Evolutionary conservation across 2,888 invertebrate species (phyloP).

Genomic region (Sicus ferrugineus): DNA sequence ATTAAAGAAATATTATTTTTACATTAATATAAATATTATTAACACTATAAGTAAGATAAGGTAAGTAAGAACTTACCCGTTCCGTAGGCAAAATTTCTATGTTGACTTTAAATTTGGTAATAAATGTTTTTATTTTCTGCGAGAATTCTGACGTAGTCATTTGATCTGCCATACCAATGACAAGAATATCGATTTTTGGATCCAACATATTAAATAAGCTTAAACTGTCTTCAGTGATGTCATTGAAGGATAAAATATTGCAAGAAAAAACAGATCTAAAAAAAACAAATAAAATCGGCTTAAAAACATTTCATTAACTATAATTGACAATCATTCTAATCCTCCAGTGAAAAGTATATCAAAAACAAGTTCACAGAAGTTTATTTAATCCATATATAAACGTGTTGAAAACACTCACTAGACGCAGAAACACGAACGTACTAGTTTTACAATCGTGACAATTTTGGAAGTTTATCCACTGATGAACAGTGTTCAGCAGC

Average conservation of each 20-base stretch:
- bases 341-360: too few relatives aligned
- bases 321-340: too few relatives aligned
- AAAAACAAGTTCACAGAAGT: too few relatives aligned
- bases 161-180: slow-evolving; percentile 75
- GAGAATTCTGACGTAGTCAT: slow-evolving; percentile 63
- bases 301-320: background rate
- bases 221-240: slow-evolving; percentile 80
- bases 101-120: slow-evolving; percentile 70
- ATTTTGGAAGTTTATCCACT: too few relatives aligned
- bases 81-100: slow-evolving; percentile 84
- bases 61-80: slow-evolving; percentile 61
- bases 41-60: too few relatives aligned
- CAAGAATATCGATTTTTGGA: slow-evolving; percentile 83
- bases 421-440: too few relatives aligned
- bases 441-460: too few relatives aligned
- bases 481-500: too few relatives aligned
- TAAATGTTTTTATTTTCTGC: slow-evolving; percentile 63
- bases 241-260: slow-evolving; percentile 73
- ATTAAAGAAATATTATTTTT: slow-evolving; percentile 29
- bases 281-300: slow-evolving; percentile 34
- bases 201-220: slow-evolving; percentile 80
- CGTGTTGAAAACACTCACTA: too few relatives aligned
- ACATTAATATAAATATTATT: slow-evolving; percentile 3
- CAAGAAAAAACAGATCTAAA: slow-evolving; percentile 80
- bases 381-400: too few relatives aligned